A percentile compares a stretch with the other conserved stretches of the same genome.
phyloP scores from a whole-genome alignment of 1,140 invertebrate species.

The Choristoneura fumiferana region DNA sequence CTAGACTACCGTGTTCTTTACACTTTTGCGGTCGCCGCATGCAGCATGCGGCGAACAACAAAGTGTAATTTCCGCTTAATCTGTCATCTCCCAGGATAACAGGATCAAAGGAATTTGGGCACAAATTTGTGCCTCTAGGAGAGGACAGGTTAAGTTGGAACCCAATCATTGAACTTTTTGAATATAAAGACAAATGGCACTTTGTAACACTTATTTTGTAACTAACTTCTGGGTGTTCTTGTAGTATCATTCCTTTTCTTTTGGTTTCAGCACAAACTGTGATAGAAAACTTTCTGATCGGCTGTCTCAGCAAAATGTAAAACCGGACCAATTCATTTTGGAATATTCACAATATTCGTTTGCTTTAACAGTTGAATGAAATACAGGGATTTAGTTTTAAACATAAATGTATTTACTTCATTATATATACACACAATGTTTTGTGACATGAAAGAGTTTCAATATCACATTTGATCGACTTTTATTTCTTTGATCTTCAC shows the following conservation, averaged over 20 bases:
- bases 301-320: slow-evolving; percentile 75
- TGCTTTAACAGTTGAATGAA: slow-evolving; percentile 70
- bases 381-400: slow-evolving; percentile 78
- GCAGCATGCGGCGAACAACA: no score
- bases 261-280: slow-evolving; percentile 79
- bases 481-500: slow-evolving; percentile 23
- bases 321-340: slow-evolving; percentile 52
- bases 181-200: no score
- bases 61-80: no score
- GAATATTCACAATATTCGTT: slow-evolving; percentile 66
- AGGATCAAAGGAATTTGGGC: no score
- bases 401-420: slow-evolving; percentile 73
- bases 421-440: slow-evolving; percentile 65
- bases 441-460: slow-evolving; percentile 69
- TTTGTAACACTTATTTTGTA: no score
- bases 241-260: slow-evolving; percentile 27
- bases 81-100: no score
- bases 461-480: slow-evolving; percentile 50
- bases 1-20: no score
- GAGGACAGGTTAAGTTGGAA: no score
- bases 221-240: no score
- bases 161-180: no score
- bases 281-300: slow-evolving; percentile 78
- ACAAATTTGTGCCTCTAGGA: no score
- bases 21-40: no score